Conservation (phyloP, 2,888 invertebrate species). For the Andrena dorsata region DNA sequence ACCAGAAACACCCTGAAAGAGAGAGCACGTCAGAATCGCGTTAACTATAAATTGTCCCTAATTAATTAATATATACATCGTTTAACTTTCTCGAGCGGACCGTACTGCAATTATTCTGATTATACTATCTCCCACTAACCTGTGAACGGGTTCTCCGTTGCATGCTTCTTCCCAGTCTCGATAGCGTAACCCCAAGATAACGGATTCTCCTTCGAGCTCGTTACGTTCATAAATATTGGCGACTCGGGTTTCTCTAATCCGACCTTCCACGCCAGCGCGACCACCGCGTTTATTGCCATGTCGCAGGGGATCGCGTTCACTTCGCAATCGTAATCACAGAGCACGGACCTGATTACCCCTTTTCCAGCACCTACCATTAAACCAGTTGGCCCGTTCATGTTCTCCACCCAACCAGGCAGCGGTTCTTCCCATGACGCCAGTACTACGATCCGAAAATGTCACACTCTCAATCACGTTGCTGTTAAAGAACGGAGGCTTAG, state of each 20-base stretch:
- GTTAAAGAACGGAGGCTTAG: no score
- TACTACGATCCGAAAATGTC: constrained; percentile 86
- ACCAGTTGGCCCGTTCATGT: constrained; percentile 95
- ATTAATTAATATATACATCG: background rate
- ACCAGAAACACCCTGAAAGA: constrained; percentile 81
- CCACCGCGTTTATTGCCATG: constrained; percentile 91
- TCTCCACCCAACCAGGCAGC: constrained; percentile 95
- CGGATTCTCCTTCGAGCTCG: constrained; percentile 91
- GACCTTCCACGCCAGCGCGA: constrained; percentile 90
- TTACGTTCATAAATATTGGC: constrained; percentile 91
- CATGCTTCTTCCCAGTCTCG: constrained; percentile 87
- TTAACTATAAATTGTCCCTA: no score
- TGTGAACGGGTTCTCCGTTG: constrained; percentile 87
- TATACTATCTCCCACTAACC: constrained; percentile 65
- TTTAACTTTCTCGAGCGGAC: background rate
- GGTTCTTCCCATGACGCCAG: constrained; percentile 92
- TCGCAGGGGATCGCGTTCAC: constrained; percentile 93
- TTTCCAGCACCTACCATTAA: constrained; percentile 92
- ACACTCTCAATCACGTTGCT: background rate
- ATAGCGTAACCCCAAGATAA: constrained; percentile 94
- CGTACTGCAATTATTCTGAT: no score
- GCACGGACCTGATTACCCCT: constrained; percentile 94
- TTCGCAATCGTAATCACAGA: constrained; percentile 88
- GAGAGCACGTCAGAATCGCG: background rate
- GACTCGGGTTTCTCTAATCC: constrained; percentile 84